These are phyloP conservation scores for Apeltes quadracus DNA, from an alignment of 2,113 vertebrate species.

Conservation along the genomic window DNA sequence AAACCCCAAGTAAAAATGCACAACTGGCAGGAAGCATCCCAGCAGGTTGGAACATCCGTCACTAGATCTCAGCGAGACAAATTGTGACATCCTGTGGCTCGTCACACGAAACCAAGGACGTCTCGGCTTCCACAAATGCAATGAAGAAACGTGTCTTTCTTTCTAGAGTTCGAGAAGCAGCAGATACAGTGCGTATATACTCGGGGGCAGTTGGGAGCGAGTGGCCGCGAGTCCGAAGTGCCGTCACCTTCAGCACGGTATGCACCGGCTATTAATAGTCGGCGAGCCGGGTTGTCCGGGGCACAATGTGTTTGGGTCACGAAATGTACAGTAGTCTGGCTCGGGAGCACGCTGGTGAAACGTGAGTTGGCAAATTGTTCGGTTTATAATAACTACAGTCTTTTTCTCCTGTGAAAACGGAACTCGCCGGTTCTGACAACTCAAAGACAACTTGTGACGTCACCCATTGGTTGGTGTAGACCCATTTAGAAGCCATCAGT, in stretches of 20 bases:
- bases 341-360: conserved; percentile 12
- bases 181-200: conserved; percentile 1
- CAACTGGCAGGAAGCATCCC: not conserved
- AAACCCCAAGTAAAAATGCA: not conserved
- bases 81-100: conserved; percentile 24
- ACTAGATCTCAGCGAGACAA: not conserved
- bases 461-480: not conserved
- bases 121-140: not conserved
- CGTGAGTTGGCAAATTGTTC: not conserved
- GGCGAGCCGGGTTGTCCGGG: conserved; percentile 31
- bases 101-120: not conserved
- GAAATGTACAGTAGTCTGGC: not conserved
- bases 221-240: conserved; percentile 5
- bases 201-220: conserved; percentile 11
- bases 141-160: not conserved
- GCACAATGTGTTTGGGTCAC: conserved; percentile 15
- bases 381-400: not conserved
- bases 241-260: conserved; percentile 20
- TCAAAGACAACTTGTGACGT: not conserved
- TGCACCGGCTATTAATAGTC: conserved; percentile 44
- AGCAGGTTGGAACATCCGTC: not conserved
- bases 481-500: not conserved
- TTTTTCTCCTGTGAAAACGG: not conserved
- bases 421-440: no score
- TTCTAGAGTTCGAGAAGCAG: conserved; percentile 21